These are phyloP conservation scores for Alviniconcha strummeri DNA, from an alignment of 2,888 invertebrate genomes.

Conservation along the genomic window DNA sequence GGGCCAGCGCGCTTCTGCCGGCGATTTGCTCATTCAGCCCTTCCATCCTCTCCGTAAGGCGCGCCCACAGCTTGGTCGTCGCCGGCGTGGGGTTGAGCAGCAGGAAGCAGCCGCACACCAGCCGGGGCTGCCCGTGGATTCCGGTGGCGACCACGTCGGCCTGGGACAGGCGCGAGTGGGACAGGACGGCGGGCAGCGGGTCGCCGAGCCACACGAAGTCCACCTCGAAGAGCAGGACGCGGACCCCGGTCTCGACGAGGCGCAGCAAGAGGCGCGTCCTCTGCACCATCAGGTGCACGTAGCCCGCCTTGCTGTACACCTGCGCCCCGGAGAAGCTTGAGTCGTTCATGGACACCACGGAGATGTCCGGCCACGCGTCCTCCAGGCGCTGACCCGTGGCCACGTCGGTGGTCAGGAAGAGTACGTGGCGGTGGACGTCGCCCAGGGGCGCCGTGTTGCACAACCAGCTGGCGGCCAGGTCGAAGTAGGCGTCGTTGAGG, in stretches of 20 bases:
- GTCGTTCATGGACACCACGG: constrained; percentile 45
- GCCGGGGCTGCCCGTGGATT: no score
- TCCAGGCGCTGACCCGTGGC: constrained; percentile 45
- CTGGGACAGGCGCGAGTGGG: constrained; percentile 39
- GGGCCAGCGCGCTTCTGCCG: neutral
- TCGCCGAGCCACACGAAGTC: constrained; percentile 57
- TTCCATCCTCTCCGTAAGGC: constrained; percentile 47
- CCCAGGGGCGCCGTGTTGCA: constrained; percentile 56
- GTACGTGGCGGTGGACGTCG: constrained; percentile 48
- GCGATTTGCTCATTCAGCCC: constrained; percentile 21
- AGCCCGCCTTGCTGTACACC: constrained; percentile 54
- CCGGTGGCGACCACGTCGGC: constrained; percentile 35
- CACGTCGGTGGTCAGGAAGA: constrained; percentile 53
- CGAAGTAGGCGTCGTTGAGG: no score
- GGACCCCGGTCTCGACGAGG: constrained; percentile 45
- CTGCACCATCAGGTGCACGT: constrained; percentile 53
- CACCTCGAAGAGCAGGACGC: constrained; percentile 56
- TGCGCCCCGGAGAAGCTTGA: constrained; percentile 45
- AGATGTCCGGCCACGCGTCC: constrained; percentile 50
- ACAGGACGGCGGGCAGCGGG: constrained; percentile 48
- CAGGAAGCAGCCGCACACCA: no score
- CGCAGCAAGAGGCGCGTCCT: constrained; percentile 48
- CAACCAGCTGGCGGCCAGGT: constrained; percentile 50
- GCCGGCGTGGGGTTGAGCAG: constrained; percentile 43
- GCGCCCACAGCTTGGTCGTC: constrained; percentile 47